A percentile compares a stretch with the other conserved stretches of the same genome.
Evolutionary conservation across 2,797 vertebrate species (phyloP).

Genomic region (Hafferia zeledoni): DNA sequence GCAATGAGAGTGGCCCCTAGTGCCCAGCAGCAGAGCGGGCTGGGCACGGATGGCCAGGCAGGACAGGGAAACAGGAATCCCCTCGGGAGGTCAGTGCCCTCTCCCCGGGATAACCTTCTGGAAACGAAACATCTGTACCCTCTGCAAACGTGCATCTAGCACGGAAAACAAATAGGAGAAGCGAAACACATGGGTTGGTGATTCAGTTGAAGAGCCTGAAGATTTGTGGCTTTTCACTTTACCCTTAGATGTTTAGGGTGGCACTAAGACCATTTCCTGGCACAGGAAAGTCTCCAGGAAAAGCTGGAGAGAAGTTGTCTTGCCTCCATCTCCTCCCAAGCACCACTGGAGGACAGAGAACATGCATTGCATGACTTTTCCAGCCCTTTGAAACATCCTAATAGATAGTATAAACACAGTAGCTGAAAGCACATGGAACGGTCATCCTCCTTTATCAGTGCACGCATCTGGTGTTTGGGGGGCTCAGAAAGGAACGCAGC

Average conservation of each 20-base stretch:
- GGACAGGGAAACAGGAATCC: background rate
- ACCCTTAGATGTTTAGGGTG: background rate
- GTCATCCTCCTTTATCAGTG: background rate
- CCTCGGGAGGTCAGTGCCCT: rapidly evolving
- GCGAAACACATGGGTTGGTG: background rate
- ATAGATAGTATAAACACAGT: background rate
- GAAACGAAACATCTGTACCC: background rate
- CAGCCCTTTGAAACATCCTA: background rate
- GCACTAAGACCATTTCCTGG: background rate
- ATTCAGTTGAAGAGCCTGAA: background rate
- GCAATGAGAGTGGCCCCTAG: conserved; percentile 46
- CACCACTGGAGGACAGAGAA: background rate
- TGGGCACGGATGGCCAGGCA: background rate
- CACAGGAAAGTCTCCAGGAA: background rate
- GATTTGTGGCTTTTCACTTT: background rate
- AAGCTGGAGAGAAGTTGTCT: background rate
- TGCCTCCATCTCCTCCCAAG: background rate
- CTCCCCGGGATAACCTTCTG: background rate
- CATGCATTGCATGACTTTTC: background rate
- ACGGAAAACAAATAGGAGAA: background rate
- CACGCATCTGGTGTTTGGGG: conserved; percentile 38
- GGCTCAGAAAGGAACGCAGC: background rate
- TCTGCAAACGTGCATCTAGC: background rate
- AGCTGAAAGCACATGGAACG: background rate
- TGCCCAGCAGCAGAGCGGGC: background rate